Evolutionary conservation across 2,888 invertebrate genomes (phyloP).

Genomic region (Gibbula magus): DNA sequence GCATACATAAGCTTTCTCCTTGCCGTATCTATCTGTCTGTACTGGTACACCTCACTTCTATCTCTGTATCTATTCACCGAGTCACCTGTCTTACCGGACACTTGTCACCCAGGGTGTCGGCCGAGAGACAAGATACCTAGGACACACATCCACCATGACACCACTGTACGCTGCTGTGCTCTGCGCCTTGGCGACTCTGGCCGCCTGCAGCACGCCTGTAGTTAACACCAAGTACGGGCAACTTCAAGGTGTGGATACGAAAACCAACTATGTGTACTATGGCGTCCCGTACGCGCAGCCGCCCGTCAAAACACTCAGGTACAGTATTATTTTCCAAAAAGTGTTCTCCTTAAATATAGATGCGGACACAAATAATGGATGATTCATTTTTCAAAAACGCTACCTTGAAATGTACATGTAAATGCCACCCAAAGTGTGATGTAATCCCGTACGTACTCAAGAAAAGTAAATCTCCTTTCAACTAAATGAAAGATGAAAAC

Average conservation of each 20-base stretch:
- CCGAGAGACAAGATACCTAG: no score
- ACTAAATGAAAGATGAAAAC: no score
- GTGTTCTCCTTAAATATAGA: no score
- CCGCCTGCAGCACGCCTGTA: background rate
- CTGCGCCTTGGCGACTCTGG: background rate
- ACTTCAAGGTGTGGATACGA: constrained; percentile 24
- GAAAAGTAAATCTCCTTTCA: no score
- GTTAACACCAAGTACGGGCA: constrained; percentile 31
- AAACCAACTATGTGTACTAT: constrained; percentile 20
- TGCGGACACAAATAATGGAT: background rate
- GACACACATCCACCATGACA: no score
- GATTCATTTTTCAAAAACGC: background rate
- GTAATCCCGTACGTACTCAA: no score
- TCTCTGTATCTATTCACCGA: no score
- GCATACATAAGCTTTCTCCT: no score
- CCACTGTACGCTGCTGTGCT: background rate
- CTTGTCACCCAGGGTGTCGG: no score
- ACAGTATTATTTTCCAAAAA: background rate
- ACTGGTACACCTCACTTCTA: no score
- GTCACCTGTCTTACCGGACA: no score
- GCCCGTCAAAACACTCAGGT: constrained; percentile 33
- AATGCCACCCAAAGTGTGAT: background rate
- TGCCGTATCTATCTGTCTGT: no score
- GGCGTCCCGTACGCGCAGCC: constrained; percentile 34
- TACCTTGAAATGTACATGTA: background rate